These are phyloP conservation scores for Cyphomyrus discorhynchus DNA, from an alignment of 2,113 vertebrate genomes.

Conservation along the genomic window DNA sequence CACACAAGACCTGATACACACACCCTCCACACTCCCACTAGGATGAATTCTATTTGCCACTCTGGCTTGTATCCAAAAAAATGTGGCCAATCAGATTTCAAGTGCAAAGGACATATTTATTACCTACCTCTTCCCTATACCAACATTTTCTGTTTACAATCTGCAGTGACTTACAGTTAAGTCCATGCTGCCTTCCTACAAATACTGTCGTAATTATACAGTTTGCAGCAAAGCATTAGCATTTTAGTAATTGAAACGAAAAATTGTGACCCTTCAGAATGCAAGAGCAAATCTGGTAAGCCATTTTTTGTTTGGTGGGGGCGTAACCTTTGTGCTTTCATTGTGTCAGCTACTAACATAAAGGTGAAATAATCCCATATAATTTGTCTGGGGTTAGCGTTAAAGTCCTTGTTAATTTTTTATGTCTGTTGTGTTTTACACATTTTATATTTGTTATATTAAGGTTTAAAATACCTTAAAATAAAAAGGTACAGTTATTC, in stretches of 20 bases:
- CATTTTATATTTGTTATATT: background rate
- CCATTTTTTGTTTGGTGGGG: background rate
- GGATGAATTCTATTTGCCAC: slow-evolving; percentile 18
- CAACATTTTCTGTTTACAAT: background rate
- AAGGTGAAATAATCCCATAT: background rate
- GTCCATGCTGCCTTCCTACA: slow-evolving; percentile 4
- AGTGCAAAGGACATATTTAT: slow-evolving; percentile 9
- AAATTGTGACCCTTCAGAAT: slow-evolving; percentile 36
- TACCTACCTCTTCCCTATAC: slow-evolving; percentile 29
- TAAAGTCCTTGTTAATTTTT: background rate
- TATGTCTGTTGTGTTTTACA: background rate
- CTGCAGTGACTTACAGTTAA: slow-evolving; percentile 4
- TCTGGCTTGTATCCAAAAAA: slow-evolving; percentile 14
- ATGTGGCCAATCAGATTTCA: slow-evolving; percentile 38
- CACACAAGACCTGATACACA: slow-evolving; percentile 2
- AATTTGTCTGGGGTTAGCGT: background rate
- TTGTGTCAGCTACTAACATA: background rate
- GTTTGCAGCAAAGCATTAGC: background rate
- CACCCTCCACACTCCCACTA: slow-evolving; percentile 15
- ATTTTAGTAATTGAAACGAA: background rate
- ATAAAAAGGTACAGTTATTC: background rate
- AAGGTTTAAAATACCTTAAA: background rate
- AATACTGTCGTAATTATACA: background rate
- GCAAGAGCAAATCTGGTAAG: slow-evolving; percentile 64
- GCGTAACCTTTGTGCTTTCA: background rate